Percentiles rank a stretch among this genome's conserved stretches.
Conservation (phyloP, 2,888 invertebrate genomes). For the Autographa pulchrina region DNA sequence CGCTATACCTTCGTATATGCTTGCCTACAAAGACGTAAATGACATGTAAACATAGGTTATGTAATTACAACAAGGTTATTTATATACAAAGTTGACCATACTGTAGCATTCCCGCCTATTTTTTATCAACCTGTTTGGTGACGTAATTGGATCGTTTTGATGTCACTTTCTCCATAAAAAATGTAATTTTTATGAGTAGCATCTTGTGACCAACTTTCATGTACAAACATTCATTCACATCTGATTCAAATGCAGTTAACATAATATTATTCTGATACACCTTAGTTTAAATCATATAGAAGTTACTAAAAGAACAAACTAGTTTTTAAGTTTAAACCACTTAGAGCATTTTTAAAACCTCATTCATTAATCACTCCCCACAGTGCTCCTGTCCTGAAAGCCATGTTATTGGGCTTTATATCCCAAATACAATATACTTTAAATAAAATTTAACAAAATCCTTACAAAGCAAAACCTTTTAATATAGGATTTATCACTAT, state of each 20-base stretch:
- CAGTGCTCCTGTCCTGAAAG: neutral
- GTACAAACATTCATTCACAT: slow-evolving; percentile 22
- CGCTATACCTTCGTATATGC: slow-evolving; percentile 41
- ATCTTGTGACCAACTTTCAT: slow-evolving; percentile 40
- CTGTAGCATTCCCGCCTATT: slow-evolving; percentile 80
- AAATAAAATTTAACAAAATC: no score
- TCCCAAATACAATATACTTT: neutral
- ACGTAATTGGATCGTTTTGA: slow-evolving; percentile 77
- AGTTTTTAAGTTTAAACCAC: neutral
- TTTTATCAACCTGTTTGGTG: slow-evolving; percentile 73
- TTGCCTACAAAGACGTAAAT: slow-evolving; percentile 52
- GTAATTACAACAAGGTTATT: slow-evolving; percentile 73
- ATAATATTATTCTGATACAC: neutral
- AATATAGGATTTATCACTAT: no score
- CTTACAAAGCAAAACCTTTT: no score
- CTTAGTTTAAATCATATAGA: neutral
- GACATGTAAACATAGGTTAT: slow-evolving; percentile 76
- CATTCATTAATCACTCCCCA: neutral
- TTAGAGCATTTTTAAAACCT: neutral
- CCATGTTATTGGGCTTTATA: neutral
- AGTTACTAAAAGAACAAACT: neutral
- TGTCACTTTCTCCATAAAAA: slow-evolving; percentile 77
- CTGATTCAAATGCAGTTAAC: slow-evolving; percentile 1
- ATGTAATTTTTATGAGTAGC: slow-evolving; percentile 19
- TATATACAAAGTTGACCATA: slow-evolving; percentile 53